Conservation (phyloP, 2,113 vertebrate genomes). For the Delphinus delphis region DNA sequence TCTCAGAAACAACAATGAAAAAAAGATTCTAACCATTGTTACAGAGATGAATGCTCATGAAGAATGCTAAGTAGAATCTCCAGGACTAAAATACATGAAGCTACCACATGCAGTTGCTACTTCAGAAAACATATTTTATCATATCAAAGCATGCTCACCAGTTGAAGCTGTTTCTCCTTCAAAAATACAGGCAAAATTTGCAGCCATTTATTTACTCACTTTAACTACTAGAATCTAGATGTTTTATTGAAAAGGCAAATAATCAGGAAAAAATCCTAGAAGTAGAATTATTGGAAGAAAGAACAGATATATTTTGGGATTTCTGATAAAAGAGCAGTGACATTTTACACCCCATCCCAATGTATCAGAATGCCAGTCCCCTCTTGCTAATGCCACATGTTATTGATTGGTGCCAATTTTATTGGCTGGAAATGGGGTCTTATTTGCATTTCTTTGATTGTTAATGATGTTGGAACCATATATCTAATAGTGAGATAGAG, state of each 20-base stretch:
- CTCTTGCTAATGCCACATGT: neutral
- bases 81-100: neutral
- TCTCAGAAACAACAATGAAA: too few relatives aligned
- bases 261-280: constrained; percentile 30
- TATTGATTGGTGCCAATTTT: constrained; percentile 24
- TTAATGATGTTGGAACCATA: neutral
- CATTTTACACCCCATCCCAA: neutral
- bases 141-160: neutral
- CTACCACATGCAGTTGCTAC: neutral
- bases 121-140: constrained; percentile 3
- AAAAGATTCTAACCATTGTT: neutral
- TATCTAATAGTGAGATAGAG: neutral
- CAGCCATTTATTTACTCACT: constrained; percentile 21
- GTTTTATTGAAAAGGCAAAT: constrained; percentile 9
- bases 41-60: neutral
- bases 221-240: neutral
- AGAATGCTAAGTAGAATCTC: neutral
- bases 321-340: constrained; percentile 28
- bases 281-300: constrained; percentile 30
- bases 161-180: neutral
- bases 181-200: neutral
- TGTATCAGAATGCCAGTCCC: neutral
- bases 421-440: neutral
- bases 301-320: constrained; percentile 24
- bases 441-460: constrained; percentile 23